Conservation (phyloP, 2,888 invertebrate species). For the Cephus spinipes region DNA sequence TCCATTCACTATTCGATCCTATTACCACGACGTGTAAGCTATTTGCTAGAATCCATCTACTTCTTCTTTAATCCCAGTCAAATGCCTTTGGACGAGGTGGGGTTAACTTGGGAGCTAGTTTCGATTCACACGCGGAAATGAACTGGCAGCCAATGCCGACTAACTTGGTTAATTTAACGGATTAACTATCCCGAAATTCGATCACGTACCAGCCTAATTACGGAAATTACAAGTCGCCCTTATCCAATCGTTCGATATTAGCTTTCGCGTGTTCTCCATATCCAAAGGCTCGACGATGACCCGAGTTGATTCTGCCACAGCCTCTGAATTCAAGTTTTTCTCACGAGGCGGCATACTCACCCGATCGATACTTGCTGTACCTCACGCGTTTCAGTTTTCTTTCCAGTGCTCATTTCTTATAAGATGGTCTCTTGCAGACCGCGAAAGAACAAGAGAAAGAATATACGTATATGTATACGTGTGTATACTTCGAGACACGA, state of each 20-base stretch:
- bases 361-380: background rate
- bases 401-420: background rate
- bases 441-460: background rate
- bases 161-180: slow-evolving; percentile 26
- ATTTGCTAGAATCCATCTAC: background rate
- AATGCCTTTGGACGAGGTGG: background rate
- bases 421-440: background rate
- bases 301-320: background rate
- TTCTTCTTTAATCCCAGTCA: background rate
- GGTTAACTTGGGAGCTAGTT: background rate
- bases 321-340: background rate
- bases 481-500: background rate
- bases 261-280: background rate
- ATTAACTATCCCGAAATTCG: slow-evolving; percentile 35
- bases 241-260: background rate
- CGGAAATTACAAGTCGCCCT: slow-evolving; percentile 38
- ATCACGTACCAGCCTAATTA: slow-evolving; percentile 36
- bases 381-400: background rate
- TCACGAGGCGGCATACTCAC: background rate
- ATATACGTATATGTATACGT: background rate
- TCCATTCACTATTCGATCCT: background rate
- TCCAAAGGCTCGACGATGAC: background rate
- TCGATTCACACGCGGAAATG: slow-evolving; percentile 6
- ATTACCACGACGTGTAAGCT: background rate
- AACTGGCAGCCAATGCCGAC: background rate